phyloP scores from a whole-genome alignment of 92 coral and sea anemone species.

The Porites lobata region DNA sequence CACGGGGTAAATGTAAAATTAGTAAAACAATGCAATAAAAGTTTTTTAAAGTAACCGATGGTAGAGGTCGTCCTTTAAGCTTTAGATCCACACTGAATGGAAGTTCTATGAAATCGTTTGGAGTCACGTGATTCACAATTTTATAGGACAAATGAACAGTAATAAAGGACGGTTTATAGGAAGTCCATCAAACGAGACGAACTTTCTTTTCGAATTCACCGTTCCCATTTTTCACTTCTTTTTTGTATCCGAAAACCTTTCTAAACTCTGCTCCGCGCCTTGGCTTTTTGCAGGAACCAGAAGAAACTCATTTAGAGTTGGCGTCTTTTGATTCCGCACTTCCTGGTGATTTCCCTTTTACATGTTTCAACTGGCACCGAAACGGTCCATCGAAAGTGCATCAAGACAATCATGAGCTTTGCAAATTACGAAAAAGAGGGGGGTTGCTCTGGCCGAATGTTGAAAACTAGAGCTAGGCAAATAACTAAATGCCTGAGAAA shows the following conservation, averaged over 20 bases:
- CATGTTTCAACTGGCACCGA: too few relatives aligned
- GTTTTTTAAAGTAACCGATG: neutral
- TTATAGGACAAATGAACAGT: slow-evolving; percentile 48
- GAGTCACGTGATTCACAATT: slow-evolving; percentile 31
- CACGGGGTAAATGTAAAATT: too few relatives aligned
- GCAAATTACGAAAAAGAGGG: too few relatives aligned
- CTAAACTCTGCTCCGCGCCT: neutral
- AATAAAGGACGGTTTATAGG: slow-evolving; percentile 63
- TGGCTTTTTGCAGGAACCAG: neutral
- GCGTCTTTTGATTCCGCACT: too few relatives aligned
- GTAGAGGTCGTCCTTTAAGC: neutral
- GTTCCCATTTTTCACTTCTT: neutral
- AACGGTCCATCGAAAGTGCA: too few relatives aligned
- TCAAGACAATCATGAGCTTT: too few relatives aligned
- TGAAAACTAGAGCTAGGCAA: too few relatives aligned
- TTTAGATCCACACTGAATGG: neutral
- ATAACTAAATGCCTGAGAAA: too few relatives aligned
- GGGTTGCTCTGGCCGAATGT: too few relatives aligned
- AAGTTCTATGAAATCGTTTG: neutral
- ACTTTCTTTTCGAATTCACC: neutral
- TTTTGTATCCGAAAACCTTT: neutral
- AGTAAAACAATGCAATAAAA: too few relatives aligned
- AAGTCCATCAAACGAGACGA: slow-evolving; percentile 39
- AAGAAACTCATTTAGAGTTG: neutral
- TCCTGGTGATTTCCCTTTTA: too few relatives aligned